A percentile compares a stretch with the other conserved stretches of the same genome.
phyloP scores from a whole-genome alignment of 1,140 invertebrate genomes.

The Phortica variegata region DNA sequence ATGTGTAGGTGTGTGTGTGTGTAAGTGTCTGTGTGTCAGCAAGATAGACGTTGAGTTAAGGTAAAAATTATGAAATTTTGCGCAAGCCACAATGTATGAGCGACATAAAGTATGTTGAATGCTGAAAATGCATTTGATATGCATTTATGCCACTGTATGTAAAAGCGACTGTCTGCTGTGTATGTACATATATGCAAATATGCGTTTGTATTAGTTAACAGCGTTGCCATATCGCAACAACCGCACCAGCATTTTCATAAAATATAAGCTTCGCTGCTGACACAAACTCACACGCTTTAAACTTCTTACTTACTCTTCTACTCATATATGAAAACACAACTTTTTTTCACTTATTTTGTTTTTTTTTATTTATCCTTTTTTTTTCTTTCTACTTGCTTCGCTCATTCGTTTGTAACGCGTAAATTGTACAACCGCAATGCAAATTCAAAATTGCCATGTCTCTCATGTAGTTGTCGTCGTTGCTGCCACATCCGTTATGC shows the following conservation, averaged over 20 bases:
- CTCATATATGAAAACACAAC: background rate
- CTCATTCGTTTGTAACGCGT: background rate
- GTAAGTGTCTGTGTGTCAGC: too few relatives aligned
- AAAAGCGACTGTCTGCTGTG: slow-evolving; percentile 17
- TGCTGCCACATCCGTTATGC: too few relatives aligned
- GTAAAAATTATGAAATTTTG: slow-evolving; percentile 51
- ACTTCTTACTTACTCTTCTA: too few relatives aligned
- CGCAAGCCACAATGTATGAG: slow-evolving; percentile 37
- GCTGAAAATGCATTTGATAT: too few relatives aligned
- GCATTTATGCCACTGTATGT: background rate
- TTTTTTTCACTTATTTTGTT: background rate
- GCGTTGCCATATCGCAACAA: slow-evolving; percentile 45
- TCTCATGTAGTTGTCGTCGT: too few relatives aligned
- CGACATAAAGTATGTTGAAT: slow-evolving; percentile 4
- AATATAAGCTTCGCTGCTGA: background rate
- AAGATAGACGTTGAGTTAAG: slow-evolving; percentile 10
- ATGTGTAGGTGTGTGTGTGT: too few relatives aligned
- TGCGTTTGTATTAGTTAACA: slow-evolving; percentile 21
- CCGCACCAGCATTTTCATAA: slow-evolving; percentile 24
- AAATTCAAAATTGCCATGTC: too few relatives aligned
- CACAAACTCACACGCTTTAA: too few relatives aligned
- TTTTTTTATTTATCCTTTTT: background rate
- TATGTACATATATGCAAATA: background rate
- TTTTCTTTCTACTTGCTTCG: background rate
- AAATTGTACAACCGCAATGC: too few relatives aligned